phyloP scores from a whole-genome alignment of 64 coral and sea anemone genomes.

The Dendrophyllia cribrosa region DNA sequence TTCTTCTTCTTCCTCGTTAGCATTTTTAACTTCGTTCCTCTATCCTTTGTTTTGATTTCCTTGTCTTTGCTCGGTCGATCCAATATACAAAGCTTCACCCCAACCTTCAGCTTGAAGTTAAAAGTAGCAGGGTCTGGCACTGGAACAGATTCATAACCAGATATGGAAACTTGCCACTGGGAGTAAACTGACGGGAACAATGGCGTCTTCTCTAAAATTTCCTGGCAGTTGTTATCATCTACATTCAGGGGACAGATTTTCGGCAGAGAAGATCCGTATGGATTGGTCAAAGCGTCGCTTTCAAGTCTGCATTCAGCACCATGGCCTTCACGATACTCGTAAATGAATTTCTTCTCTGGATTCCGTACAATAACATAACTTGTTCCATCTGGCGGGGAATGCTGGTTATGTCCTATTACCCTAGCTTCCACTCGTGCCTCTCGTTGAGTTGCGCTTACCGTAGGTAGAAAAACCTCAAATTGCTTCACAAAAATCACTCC shows the following conservation, averaged over 20 bases:
- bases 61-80: background rate
- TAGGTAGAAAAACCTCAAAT: slow-evolving; percentile 28
- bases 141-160: slow-evolving; percentile 5
- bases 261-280: slow-evolving; percentile 2
- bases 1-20: background rate
- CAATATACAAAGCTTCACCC: slow-evolving; percentile 28
- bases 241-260: slow-evolving; percentile 29
- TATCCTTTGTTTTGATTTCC: background rate
- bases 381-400: background rate
- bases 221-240: slow-evolving; percentile 41
- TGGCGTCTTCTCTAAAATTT: slow-evolving; percentile 21
- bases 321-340: slow-evolving; percentile 19
- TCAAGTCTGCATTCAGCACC: slow-evolving; percentile 10
- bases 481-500: slow-evolving; percentile 28
- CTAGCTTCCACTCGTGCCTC: background rate
- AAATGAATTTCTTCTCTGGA: slow-evolving; percentile 24
- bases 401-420: background rate
- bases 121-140: slow-evolving; percentile 9
- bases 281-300: slow-evolving; percentile 28
- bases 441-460: background rate
- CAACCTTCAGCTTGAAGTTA: slow-evolving; percentile 39
- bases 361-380: background rate
- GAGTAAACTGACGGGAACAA: slow-evolving; percentile 43
- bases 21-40: background rate
- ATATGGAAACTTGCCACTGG: background rate